A percentile compares a stretch with the other conserved stretches of the same genome.
These are phyloP conservation scores for Pungitius pungitius DNA, from an alignment of 2,113 vertebrate genomes.

Conservation along the genomic window DNA sequence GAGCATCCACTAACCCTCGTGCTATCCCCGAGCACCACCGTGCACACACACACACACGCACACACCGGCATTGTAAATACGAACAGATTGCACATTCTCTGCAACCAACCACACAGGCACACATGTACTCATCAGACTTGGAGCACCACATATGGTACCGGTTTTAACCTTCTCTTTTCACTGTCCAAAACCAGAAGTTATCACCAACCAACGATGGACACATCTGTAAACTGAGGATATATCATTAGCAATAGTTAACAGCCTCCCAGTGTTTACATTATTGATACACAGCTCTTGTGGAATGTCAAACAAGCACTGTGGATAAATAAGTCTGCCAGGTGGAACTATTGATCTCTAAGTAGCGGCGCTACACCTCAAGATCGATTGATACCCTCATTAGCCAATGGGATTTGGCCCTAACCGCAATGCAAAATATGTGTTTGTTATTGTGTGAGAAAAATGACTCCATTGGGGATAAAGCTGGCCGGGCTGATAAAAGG, in stretches of 20 bases:
- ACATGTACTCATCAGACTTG: conserved; percentile 16
- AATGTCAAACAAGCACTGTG: conserved; percentile 73
- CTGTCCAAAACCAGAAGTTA: conserved; percentile 64
- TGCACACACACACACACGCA: conserved; percentile 24
- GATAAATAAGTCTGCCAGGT: conserved; percentile 74
- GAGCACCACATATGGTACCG: conserved; percentile 55
- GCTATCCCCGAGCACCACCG: not conserved
- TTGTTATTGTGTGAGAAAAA: conserved; percentile 79
- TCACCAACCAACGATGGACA: conserved; percentile 66
- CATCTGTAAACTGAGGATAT: conserved; percentile 71
- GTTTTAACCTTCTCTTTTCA: conserved; percentile 68
- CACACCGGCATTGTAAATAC: conserved; percentile 22
- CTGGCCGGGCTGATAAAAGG: conserved; percentile 57
- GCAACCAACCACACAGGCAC: conserved; percentile 28
- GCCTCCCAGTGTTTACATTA: conserved; percentile 65
- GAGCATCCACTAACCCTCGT: conserved; percentile 27
- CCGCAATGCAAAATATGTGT: conserved; percentile 68
- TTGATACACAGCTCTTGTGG: conserved; percentile 70
- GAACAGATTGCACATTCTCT: conserved; percentile 33
- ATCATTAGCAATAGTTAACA: conserved; percentile 75
- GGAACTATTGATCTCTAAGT: conserved; percentile 72
- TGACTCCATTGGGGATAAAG: conserved; percentile 64
- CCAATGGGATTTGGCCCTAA: conserved; percentile 62
- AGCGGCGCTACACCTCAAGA: conserved; percentile 50
- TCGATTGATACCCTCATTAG: conserved; percentile 76